A percentile compares a stretch with the other conserved stretches of the same genome.
These are phyloP conservation scores for Boulengeromyrus knoepffleri DNA, from an alignment of 2,113 vertebrate species.

Conservation along the genomic window DNA sequence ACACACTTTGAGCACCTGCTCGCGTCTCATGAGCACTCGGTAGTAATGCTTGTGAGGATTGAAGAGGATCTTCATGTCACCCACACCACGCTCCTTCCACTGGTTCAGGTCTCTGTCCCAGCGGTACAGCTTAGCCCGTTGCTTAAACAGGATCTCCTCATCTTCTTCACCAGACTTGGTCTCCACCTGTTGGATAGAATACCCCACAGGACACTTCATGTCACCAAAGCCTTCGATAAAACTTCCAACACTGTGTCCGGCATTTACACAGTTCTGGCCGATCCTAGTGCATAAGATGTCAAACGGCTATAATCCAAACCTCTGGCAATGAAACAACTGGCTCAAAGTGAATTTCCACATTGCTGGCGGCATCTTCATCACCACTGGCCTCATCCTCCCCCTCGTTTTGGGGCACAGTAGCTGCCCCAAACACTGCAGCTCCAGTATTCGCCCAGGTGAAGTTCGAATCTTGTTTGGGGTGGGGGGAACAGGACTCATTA, in stretches of 20 bases:
- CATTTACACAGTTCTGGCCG: neutral
- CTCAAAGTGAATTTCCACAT: slow-evolving; percentile 90
- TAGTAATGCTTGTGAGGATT: slow-evolving; percentile 80
- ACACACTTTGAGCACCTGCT: slow-evolving; percentile 92
- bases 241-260: neutral
- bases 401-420: slow-evolving; percentile 42
- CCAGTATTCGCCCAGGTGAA: slow-evolving; percentile 90
- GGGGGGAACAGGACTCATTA: neutral
- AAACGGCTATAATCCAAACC: slow-evolving; percentile 52
- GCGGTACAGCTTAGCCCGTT: slow-evolving; percentile 84
- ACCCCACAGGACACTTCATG: neutral
- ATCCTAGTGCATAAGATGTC: neutral
- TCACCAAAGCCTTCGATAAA: neutral
- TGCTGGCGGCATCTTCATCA: slow-evolving; percentile 74
- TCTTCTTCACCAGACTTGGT: slow-evolving; percentile 97
- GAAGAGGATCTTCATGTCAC: slow-evolving; percentile 94
- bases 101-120: slow-evolving; percentile 82
- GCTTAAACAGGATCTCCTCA: slow-evolving; percentile 93
- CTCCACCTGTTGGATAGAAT: slow-evolving; percentile 67
- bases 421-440: slow-evolving; percentile 70
- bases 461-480: slow-evolving; percentile 66
- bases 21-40: slow-evolving; percentile 87
- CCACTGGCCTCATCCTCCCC: slow-evolving; percentile 74
- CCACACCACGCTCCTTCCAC: slow-evolving; percentile 94
- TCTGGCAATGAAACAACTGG: slow-evolving; percentile 91